Conservation (phyloP, 2,113 vertebrate genomes). For the Oreochromis niloticus region DNA sequence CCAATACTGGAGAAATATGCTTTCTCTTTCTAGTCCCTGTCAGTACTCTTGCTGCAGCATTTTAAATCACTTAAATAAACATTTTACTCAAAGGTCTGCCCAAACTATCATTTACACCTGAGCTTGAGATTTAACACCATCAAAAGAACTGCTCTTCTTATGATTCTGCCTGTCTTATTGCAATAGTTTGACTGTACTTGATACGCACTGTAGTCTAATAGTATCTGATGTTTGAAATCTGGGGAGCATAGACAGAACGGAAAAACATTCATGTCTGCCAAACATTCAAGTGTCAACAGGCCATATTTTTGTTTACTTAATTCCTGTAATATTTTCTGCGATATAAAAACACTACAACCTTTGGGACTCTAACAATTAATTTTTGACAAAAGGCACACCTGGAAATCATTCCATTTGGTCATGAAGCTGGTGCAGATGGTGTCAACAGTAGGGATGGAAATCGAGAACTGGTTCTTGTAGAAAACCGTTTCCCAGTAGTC, state of each 20-base stretch:
- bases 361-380: background rate
- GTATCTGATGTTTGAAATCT: background rate
- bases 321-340: background rate
- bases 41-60: no score
- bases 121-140: background rate
- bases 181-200: background rate
- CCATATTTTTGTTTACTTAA: background rate
- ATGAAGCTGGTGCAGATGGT: background rate
- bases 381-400: background rate
- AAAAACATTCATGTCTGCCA: background rate
- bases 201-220: background rate
- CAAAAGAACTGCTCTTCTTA: background rate
- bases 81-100: background rate
- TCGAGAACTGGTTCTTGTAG: background rate
- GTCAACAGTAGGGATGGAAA: background rate
- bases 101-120: background rate
- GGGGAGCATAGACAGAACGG: background rate
- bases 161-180: background rate
- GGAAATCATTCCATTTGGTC: background rate
- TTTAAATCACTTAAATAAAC: background rate
- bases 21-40: no score
- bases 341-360: background rate
- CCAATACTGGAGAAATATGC: no score
- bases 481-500: background rate
- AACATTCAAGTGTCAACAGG: background rate